phyloP scores from a whole-genome alignment of 2,888 invertebrate species.

The Litoditis marina region DNA sequence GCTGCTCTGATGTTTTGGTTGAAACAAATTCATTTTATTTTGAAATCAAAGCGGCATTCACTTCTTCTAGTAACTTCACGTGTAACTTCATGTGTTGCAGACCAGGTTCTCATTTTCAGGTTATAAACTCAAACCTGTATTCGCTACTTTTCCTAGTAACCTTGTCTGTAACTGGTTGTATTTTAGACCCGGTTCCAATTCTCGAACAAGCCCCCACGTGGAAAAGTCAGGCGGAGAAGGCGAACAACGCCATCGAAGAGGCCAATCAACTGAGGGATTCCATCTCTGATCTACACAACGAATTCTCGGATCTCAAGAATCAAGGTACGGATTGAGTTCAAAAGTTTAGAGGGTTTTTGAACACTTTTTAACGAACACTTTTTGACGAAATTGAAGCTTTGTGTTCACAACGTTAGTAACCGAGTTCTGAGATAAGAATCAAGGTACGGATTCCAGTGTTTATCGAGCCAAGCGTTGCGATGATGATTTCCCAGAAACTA shows the following conservation, averaged over 20 bases:
- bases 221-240: constrained; percentile 63
- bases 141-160: no score
- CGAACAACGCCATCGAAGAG: constrained; percentile 66
- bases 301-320: constrained; percentile 67
- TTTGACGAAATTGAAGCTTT: neutral
- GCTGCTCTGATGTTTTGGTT: no score
- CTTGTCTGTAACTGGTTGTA: no score
- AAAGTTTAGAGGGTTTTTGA: neutral
- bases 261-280: constrained; percentile 66
- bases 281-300: constrained; percentile 66
- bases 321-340: constrained; percentile 61
- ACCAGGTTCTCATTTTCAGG: no score
- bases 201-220: constrained; percentile 64
- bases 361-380: neutral
- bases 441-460: no score
- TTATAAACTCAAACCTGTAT: no score
- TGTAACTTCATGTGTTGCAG: no score
- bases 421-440: neutral
- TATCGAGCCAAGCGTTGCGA: no score
- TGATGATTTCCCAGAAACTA: no score
- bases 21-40: no score
- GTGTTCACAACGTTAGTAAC: neutral
- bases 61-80: no score
- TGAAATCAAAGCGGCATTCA: no score
- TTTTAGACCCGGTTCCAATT: constrained; percentile 65